Base-by-base conservation (phyloP, 2,113 vertebrate genomes). In the Oryzias celebensis region DNA sequence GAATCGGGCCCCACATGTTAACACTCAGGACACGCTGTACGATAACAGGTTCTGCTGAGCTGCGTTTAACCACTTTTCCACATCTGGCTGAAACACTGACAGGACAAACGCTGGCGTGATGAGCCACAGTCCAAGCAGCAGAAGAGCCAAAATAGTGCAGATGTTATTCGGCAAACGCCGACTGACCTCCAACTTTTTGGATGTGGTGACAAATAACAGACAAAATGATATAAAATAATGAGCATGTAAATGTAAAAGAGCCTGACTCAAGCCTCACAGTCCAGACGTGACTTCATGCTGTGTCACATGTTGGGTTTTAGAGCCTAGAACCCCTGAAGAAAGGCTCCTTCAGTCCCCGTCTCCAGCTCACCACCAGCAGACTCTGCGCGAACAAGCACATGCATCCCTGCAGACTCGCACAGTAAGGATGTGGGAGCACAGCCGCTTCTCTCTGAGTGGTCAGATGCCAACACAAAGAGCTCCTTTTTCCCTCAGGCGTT, bases 391-490 rank as follows among this genome's bases (percentile, higher is more conserved):
- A 65, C 31, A 60, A 53, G 20, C 20, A 57, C 22, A 61, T 42
- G 60, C 14, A 13, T 45, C 22, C 26, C 18, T 24, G 45, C 64
- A 65, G 57, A 73, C 73, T 45, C 58, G 24, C 55, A 50, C 41
- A 47, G 66, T 45, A 18, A 36, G 67, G 52, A 50, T 65, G 68
- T 61, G 64, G 65, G 67, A 71, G 65, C 68, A 18, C 65, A 62
- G 5, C 50, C 23, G 18, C 51, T 20, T 28, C 59, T 76, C 75
- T 61, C 55, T 57, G 65, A 58, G 71, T 68, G 64, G 73, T 68
- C 73, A 43, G 64, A 74, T 24, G 4, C 22, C 48, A 28, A 62
- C 64, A 89, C 87, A 89, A 85, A 78, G 81, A 77, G 67, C 75
- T 63, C 69, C 77, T 85, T 87, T 53, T 84, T 82, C 78, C 23